Conservation (phyloP, 2,797 vertebrate species). For the Brachyrhaphis roseni region DNA sequence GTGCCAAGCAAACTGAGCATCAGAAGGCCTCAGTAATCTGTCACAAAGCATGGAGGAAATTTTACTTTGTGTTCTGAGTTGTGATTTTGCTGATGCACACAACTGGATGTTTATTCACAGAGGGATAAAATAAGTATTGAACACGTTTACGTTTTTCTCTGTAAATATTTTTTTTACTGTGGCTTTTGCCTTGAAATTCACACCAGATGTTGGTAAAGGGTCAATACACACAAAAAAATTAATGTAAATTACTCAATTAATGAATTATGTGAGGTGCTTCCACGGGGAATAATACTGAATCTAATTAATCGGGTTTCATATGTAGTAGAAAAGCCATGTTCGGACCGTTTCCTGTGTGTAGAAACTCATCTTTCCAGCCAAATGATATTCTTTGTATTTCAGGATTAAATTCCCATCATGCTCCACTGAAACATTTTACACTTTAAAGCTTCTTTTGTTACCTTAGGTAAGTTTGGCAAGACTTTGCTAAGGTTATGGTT, state of each 20-base stretch:
- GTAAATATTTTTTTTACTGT: background rate
- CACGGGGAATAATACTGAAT: background rate
- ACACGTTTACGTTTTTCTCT: background rate
- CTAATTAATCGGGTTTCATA: background rate
- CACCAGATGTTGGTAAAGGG: background rate
- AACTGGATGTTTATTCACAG: background rate
- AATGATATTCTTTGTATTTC: background rate
- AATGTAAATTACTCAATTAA: background rate
- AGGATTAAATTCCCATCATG: background rate
- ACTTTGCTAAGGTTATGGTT: background rate
- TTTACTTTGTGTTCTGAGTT: background rate
- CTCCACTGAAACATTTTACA: background rate
- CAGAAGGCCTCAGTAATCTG: constrained; percentile 30
- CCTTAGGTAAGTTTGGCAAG: background rate
- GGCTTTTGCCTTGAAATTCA: background rate
- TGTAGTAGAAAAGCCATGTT: background rate
- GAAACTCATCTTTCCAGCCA: background rate
- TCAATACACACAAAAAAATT: background rate
- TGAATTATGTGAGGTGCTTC: background rate
- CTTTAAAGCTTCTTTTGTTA: background rate
- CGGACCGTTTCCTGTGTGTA: background rate
- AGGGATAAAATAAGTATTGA: background rate
- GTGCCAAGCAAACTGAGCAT: constrained; percentile 38
- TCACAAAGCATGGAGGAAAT: constrained; percentile 20
- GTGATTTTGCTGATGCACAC: background rate